Evolutionary conservation across 2,797 vertebrate genomes (phyloP).

Genomic region (Ambastaia sidthimunki): DNA sequence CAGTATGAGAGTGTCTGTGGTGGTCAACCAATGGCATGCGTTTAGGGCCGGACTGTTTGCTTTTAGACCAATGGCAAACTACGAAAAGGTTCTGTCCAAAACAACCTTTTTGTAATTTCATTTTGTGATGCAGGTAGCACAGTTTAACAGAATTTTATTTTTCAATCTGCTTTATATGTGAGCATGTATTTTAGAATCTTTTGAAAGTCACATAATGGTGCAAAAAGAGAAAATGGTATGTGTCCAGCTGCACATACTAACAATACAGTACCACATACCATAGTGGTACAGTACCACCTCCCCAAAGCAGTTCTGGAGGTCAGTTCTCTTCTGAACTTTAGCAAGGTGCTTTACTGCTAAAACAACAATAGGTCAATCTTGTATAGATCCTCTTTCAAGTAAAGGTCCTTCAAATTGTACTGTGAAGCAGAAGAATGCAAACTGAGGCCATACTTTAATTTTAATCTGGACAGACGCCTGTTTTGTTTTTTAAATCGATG

Average conservation of each 20-base stretch:
- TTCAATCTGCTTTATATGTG: too few species aligned
- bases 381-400: not conserved
- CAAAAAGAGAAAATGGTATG: too few species aligned
- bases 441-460: not conserved
- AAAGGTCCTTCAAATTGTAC: not conserved
- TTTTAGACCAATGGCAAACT: too few species aligned
- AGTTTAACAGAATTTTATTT: too few species aligned
- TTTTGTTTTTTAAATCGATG: slow-evolving; percentile 5
- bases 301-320: slow-evolving; percentile 15
- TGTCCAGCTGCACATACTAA: not conserved
- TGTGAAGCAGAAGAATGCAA: not conserved
- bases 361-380: slow-evolving; percentile 26
- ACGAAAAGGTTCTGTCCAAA: too few species aligned
- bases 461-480: not conserved
- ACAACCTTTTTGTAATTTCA: too few species aligned
- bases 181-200: too few species aligned
- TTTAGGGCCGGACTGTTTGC: too few species aligned
- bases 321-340: slow-evolving; percentile 29
- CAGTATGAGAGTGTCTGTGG: not conserved
- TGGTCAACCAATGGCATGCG: not conserved
- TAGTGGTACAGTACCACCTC: not conserved
- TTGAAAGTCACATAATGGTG: too few species aligned
- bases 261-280: too few species aligned
- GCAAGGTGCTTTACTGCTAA: not conserved
- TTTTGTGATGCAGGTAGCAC: too few species aligned